Percentiles rank a stretch among this genome's conserved stretches.
Conservation (phyloP, 2,113 vertebrate genomes). For the Melanostigma gelatinosum region DNA sequence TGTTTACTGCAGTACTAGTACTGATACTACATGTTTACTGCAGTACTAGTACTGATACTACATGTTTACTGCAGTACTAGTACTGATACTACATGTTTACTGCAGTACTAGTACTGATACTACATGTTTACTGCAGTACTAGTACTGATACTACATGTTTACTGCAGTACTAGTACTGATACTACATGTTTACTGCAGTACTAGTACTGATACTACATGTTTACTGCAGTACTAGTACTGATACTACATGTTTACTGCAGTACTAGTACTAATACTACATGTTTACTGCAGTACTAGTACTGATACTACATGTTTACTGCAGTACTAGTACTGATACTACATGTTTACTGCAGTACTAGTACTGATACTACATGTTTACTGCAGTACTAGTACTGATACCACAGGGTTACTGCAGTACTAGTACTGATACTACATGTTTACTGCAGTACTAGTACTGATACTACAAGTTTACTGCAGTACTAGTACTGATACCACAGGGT, state of each 20-base stretch:
- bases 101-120: background rate
- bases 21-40: background rate
- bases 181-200: background rate
- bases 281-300: too few species aligned
- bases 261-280: background rate
- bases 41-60: background rate
- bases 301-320: too few species aligned
- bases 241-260: background rate
- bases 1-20: background rate
- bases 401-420: too few species aligned
- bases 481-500: background rate
- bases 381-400: too few species aligned
- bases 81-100: too few species aligned
- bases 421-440: too few species aligned
- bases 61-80: background rate
- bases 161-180: background rate
- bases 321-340: too few species aligned
- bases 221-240: background rate
- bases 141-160: background rate
- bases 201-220: background rate
- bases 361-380: too few species aligned
- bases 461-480: background rate
- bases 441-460: too few species aligned
- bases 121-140: background rate
- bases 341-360: too few species aligned